Evolutionary conservation across 2,113 vertebrate genomes (phyloP).

Genomic region (Crocuta crocuta): DNA sequence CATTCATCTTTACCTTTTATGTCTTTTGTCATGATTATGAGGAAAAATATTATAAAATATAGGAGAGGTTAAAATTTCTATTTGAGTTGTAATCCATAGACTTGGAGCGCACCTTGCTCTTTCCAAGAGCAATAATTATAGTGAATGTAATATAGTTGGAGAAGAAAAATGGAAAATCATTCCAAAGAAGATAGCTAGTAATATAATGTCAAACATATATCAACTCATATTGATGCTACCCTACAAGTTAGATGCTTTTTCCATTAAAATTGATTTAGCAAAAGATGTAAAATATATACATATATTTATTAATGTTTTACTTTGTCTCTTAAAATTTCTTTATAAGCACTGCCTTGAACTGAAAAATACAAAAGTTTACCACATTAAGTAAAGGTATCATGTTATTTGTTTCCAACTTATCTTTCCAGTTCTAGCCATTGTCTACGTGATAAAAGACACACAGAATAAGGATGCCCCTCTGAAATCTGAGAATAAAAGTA

Average conservation of each 20-base stretch:
- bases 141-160: background rate
- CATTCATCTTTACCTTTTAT: background rate
- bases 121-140: background rate
- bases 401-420: background rate
- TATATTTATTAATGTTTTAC: background rate
- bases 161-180: background rate
- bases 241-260: background rate
- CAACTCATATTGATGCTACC: background rate
- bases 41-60: background rate
- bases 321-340: background rate
- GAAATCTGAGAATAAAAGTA: background rate
- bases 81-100: background rate
- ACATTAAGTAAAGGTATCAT: background rate
- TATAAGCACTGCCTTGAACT: background rate
- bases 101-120: background rate
- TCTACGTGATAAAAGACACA: background rate
- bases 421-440: background rate
- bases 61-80: background rate
- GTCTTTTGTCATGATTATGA: background rate
- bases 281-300: background rate
- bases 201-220: no score
- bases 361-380: background rate
- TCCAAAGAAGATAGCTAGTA: background rate
- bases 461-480: background rate
- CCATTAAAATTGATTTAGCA: background rate